These are phyloP conservation scores for Hirundo rustica DNA, from an alignment of 2,797 vertebrate species.

Conservation along the genomic window DNA sequence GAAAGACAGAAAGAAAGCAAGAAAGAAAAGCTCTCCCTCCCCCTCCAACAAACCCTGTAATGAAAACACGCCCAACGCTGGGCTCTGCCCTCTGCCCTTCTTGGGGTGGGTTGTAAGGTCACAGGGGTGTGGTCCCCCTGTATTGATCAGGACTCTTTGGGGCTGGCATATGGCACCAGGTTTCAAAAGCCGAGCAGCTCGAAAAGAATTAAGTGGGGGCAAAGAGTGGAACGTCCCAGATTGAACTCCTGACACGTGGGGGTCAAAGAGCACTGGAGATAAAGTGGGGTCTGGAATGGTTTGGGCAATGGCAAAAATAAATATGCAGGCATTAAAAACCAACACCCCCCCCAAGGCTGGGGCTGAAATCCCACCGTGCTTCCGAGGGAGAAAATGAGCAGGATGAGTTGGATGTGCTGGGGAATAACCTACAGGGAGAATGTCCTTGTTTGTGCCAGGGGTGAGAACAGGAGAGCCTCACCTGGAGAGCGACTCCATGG, in stretches of 20 bases:
- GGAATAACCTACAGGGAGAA: not conserved
- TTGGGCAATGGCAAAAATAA: conserved; percentile 28
- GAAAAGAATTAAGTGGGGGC: conserved; percentile 61
- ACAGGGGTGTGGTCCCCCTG: not conserved
- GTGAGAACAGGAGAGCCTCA: not conserved
- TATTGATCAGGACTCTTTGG: conserved; percentile 46
- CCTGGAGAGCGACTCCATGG: rapidly evolving
- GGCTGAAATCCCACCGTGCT: not conserved
- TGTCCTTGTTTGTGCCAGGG: too few relatives aligned
- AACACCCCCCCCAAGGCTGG: not conserved
- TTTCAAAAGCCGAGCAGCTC: conserved; percentile 32
- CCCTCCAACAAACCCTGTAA: not conserved
- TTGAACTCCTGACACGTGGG: conserved; percentile 57
- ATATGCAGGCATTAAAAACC: conserved; percentile 51
- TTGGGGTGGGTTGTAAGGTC: conserved; percentile 25
- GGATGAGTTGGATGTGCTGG: not conserved
- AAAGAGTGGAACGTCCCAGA: conserved; percentile 64
- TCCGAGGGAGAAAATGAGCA: not conserved
- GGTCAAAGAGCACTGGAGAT: conserved; percentile 55
- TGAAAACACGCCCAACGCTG: not conserved
- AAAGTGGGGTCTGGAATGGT: conserved; percentile 24
- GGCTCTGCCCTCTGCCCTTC: conserved; percentile 51
- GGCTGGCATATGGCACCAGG: conserved; percentile 36
- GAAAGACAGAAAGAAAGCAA: not conserved
- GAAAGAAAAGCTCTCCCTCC: conserved; percentile 38